Percentiles rank a stretch among this genome's conserved stretches.
Conservation (phyloP, 2,113 vertebrate genomes). For the Pyxicephalus adspersus region DNA sequence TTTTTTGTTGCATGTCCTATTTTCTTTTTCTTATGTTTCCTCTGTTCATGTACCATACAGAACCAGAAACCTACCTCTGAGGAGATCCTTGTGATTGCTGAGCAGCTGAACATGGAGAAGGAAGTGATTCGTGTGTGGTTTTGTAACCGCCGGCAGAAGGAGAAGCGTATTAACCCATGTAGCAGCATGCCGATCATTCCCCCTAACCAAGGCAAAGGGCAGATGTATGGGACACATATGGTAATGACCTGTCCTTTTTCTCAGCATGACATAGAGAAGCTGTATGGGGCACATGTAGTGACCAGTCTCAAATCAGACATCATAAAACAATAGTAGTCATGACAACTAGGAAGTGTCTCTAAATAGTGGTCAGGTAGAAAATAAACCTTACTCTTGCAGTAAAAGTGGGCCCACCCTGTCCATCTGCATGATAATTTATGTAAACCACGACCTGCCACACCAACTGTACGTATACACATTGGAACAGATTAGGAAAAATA, state of each 20-base stretch:
- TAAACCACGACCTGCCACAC: too few relatives aligned
- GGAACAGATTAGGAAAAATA: too few relatives aligned
- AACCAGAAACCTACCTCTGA: constrained; percentile 97
- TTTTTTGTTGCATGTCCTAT: neutral
- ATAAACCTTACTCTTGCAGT: too few relatives aligned
- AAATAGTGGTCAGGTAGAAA: too few relatives aligned
- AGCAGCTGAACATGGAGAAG: constrained; percentile 92
- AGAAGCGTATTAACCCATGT: constrained; percentile 89
- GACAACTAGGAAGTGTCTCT: too few relatives aligned
- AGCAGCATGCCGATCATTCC: constrained; percentile 83
- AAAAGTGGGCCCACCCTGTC: too few relatives aligned
- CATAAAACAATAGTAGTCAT: too few relatives aligned
- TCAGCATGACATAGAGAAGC: constrained; percentile 80
- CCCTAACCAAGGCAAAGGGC: constrained; percentile 83
- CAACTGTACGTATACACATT: too few relatives aligned
- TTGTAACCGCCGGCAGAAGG: constrained; percentile 92
- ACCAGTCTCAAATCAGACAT: too few relatives aligned
- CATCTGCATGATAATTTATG: too few relatives aligned
- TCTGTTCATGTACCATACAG: constrained; percentile 63
- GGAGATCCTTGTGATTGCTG: constrained; percentile 87
- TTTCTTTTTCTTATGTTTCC: neutral
- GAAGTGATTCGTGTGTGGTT: constrained; percentile 94
- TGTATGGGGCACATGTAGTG: constrained; percentile 75
- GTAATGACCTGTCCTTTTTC: constrained; percentile 75
- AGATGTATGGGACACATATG: constrained; percentile 79